These are phyloP conservation scores for Megaustenia siamemsis DNA, from an alignment of 2,888 invertebrate species.

Conservation along the genomic window DNA sequence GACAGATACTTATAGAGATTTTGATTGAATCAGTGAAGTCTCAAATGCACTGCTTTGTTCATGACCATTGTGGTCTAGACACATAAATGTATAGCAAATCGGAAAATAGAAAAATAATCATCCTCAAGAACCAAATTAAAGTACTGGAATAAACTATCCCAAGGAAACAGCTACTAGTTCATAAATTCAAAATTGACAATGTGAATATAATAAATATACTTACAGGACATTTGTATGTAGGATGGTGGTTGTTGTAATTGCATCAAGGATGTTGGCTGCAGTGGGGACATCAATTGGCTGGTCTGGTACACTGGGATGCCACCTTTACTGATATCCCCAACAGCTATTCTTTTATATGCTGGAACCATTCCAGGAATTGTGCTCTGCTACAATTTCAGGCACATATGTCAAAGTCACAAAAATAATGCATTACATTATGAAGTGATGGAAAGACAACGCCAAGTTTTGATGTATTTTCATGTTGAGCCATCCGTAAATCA, in stretches of 20 bases:
- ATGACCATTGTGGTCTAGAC: too few species aligned
- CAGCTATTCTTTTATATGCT: conserved; percentile 95
- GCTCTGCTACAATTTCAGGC: conserved; percentile 28
- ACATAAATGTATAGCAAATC: too few species aligned
- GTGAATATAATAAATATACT: too few species aligned
- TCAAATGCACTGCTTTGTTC: too few species aligned
- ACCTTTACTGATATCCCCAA: conserved; percentile 84
- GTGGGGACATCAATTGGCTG: conserved; percentile 58
- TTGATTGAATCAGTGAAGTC: too few species aligned
- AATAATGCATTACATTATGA: background rate
- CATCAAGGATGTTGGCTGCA: conserved; percentile 54
- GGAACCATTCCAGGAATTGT: conserved; percentile 76
- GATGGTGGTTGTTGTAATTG: conserved; percentile 51
- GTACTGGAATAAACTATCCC: too few species aligned
- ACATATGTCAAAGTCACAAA: background rate
- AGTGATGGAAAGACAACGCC: background rate
- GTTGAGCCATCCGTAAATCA: background rate
- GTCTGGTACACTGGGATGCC: conserved; percentile 92
- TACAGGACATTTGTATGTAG: conserved; percentile 55
- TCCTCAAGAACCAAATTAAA: too few species aligned
- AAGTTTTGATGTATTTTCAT: background rate
- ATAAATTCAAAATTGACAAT: too few species aligned
- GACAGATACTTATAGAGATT: too few species aligned
- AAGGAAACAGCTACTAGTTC: too few species aligned
- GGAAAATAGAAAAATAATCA: too few species aligned